Percentiles rank a stretch among this genome's conserved stretches.
These are phyloP conservation scores for Ctenopoma multispine DNA, from an alignment of 2,797 vertebrate species.

Conservation along the genomic window DNA sequence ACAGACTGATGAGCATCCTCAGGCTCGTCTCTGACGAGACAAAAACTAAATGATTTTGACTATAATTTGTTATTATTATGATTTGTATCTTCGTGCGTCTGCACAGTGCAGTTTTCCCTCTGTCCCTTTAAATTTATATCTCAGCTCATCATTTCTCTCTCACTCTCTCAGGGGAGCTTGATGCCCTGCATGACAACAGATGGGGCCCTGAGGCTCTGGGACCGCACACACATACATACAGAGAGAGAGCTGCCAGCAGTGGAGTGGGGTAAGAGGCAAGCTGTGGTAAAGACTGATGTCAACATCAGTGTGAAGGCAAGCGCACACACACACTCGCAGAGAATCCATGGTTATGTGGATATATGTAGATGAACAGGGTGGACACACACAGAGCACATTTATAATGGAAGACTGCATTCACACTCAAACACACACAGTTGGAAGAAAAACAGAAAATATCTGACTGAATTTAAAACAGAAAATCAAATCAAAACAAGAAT, in stretches of 20 bases:
- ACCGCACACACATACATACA: conserved; percentile 50
- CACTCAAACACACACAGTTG: conserved; percentile 8
- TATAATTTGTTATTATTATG: conserved; percentile 10
- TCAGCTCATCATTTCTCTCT: conserved; percentile 57
- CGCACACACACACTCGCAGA: conserved; percentile 14
- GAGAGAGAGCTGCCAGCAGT: conserved; percentile 40
- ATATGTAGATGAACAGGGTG: conserved; percentile 24
- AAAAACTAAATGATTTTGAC: not conserved
- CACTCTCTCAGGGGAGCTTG: conserved; percentile 65
- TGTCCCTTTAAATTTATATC: conserved; percentile 70
- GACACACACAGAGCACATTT: conserved; percentile 31
- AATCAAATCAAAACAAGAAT: conserved; percentile 33
- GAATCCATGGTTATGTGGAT: conserved; percentile 6
- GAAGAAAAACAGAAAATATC: conserved; percentile 25
- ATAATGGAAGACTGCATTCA: conserved; percentile 28
- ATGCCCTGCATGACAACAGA: conserved; percentile 78
- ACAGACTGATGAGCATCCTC: conserved; percentile 16
- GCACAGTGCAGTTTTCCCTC: conserved; percentile 16
- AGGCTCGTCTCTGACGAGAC: not conserved
- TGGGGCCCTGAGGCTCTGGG: conserved; percentile 78
- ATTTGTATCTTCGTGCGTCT: conserved; percentile 10
- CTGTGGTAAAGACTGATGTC: conserved; percentile 62
- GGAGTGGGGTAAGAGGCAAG: conserved; percentile 27
- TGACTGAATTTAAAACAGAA: conserved; percentile 37
- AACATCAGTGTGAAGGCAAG: conserved; percentile 57